These are phyloP conservation scores for Agrochola lychnidis DNA, from an alignment of 2,888 invertebrate species.

Conservation along the genomic window DNA sequence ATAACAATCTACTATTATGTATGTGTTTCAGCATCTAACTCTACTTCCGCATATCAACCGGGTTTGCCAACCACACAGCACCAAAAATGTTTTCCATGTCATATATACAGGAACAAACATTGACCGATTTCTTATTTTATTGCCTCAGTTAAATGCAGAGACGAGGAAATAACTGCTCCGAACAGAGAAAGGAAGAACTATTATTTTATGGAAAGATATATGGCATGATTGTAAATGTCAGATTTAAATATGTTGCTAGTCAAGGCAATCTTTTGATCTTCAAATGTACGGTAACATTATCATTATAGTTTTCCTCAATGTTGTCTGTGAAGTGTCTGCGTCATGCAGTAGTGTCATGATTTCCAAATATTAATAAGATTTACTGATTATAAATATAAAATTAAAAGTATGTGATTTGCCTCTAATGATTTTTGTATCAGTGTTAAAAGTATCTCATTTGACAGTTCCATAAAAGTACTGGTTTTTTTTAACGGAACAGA, in stretches of 20 bases:
- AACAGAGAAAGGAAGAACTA: slow-evolving; percentile 13
- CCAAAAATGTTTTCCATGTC: slow-evolving; percentile 10
- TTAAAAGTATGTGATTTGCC: too few relatives aligned
- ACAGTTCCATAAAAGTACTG: too few relatives aligned
- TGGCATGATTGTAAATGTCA: slow-evolving; percentile 20
- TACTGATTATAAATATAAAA: too few relatives aligned
- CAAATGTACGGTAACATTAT: background rate
- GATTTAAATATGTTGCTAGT: slow-evolving; percentile 9
- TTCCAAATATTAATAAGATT: too few relatives aligned
- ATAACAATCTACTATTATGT: too few relatives aligned
- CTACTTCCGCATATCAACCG: background rate
- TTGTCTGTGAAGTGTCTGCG: background rate
- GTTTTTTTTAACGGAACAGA: too few relatives aligned
- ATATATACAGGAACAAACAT: slow-evolving; percentile 9
- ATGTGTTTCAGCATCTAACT: background rate
- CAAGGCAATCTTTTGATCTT: slow-evolving; percentile 34
- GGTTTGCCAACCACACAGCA: background rate
- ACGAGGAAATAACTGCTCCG: slow-evolving; percentile 12
- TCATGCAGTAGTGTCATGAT: background rate
- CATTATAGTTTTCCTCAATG: background rate
- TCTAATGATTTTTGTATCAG: too few relatives aligned
- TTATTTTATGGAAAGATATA: slow-evolving; percentile 21
- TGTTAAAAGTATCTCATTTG: too few relatives aligned
- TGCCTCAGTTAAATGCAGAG: background rate
- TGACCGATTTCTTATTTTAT: slow-evolving; percentile 34